phyloP scores from a whole-genome alignment of 2,113 vertebrate species.

The Ascaphus truei region DNA sequence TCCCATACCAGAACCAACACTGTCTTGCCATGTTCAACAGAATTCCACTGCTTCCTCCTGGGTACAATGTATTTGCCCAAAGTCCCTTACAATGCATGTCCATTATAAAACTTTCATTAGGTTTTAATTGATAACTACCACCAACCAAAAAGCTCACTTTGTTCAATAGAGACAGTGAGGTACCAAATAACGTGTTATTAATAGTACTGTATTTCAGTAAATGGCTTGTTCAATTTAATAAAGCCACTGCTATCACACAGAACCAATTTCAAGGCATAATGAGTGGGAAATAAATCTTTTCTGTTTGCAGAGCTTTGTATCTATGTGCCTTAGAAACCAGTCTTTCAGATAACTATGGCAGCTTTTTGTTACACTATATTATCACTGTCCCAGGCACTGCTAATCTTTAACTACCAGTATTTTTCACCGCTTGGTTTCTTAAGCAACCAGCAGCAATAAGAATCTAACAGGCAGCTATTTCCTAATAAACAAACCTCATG shows the following conservation, averaged over 20 bases:
- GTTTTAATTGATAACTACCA: slow-evolving; percentile 14
- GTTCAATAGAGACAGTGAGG: slow-evolving; percentile 48
- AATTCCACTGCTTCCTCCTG: background rate
- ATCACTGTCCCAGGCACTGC: slow-evolving; percentile 33
- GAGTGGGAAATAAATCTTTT: slow-evolving; percentile 52
- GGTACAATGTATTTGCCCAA: slow-evolving; percentile 2
- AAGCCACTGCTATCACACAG: slow-evolving; percentile 50
- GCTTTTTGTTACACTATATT: slow-evolving; percentile 45
- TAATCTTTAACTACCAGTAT: slow-evolving; percentile 39
- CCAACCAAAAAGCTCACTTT: slow-evolving; percentile 44
- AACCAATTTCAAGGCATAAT: slow-evolving; percentile 48
- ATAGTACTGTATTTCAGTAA: slow-evolving; percentile 42
- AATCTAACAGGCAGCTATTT: slow-evolving; percentile 36
- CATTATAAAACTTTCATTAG: slow-evolving; percentile 4
- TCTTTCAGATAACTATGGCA: slow-evolving; percentile 42
- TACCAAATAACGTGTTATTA: slow-evolving; percentile 49
- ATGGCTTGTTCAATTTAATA: slow-evolving; percentile 51
- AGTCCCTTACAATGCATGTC: background rate
- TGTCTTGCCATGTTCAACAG: background rate
- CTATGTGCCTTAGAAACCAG: slow-evolving; percentile 38
- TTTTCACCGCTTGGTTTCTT: slow-evolving; percentile 37
- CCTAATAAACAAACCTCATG: slow-evolving; percentile 29
- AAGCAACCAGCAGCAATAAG: slow-evolving; percentile 21
- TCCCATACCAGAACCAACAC: background rate
- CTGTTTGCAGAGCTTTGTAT: slow-evolving; percentile 45